phyloP scores from a whole-genome alignment of 1,140 invertebrate species.

The Monomorium pharaonis region DNA sequence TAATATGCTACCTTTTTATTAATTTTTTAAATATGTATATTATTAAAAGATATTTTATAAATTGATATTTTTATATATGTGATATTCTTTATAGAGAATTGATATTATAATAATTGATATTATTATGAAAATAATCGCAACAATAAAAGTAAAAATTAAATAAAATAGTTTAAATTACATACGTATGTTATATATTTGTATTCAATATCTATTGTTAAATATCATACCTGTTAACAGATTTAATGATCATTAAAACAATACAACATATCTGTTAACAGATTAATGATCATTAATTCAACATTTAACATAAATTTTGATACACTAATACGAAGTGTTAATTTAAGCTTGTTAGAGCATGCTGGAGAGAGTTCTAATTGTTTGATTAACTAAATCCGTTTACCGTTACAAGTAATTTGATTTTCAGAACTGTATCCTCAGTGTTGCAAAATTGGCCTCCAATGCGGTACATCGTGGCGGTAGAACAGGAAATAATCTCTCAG shows the following conservation, averaged over 20 bases:
- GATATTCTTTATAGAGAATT: background rate
- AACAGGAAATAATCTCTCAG: slow-evolving; percentile 84
- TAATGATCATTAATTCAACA: too few species aligned
- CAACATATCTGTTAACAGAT: background rate
- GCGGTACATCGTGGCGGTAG: slow-evolving; percentile 86
- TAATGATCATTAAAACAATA: background rate
- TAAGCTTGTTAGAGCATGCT: background rate
- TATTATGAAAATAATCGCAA: background rate
- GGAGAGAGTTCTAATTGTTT: slow-evolving; percentile 20
- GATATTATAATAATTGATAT: background rate
- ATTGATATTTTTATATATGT: background rate
- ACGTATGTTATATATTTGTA: background rate
- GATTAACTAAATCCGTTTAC: slow-evolving; percentile 11
- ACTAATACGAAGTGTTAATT: background rate
- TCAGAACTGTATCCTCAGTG: slow-evolving; percentile 71
- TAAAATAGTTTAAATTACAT: background rate
- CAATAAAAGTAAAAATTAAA: background rate
- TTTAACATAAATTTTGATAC: slow-evolving; percentile 1
- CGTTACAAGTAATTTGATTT: slow-evolving; percentile 40
- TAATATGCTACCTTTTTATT: background rate
- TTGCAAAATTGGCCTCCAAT: slow-evolving; percentile 77
- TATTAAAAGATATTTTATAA: background rate
- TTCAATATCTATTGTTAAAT: background rate
- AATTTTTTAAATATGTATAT: background rate
- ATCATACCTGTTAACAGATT: background rate